These are phyloP conservation scores for Hippoglossus hippoglossus DNA, from an alignment of 2,797 vertebrate genomes.

Conservation along the genomic window DNA sequence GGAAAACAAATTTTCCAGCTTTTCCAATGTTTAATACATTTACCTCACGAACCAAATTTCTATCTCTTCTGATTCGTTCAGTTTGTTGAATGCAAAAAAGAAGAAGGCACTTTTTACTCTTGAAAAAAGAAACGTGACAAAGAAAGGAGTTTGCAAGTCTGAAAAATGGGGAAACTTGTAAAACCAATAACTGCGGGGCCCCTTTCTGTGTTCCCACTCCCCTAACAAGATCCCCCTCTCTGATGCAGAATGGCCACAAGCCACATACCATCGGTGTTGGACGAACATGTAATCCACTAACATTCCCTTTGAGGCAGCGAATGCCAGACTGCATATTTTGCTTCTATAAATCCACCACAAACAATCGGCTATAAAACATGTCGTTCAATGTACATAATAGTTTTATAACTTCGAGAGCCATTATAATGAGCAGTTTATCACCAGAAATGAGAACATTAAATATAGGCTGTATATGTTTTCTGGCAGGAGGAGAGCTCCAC, in stretches of 20 bases:
- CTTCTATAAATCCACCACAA: conserved; percentile 15
- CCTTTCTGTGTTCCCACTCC: not conserved
- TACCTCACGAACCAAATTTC: no score
- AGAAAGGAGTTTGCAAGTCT: not conserved
- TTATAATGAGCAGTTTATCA: conserved; percentile 6
- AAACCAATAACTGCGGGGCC: not conserved
- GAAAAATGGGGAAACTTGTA: not conserved
- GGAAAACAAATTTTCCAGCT: not conserved
- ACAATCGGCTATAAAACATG: conserved; percentile 18
- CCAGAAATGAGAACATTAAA: conserved; percentile 45
- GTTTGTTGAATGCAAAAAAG: conserved; percentile 1
- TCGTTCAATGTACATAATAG: not conserved
- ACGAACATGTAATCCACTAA: conserved; percentile 18
- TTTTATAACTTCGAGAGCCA: conserved; percentile 32
- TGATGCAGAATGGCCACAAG: conserved; percentile 18
- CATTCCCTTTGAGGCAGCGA: conserved; percentile 6
- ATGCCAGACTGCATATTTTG: conserved; percentile 21
- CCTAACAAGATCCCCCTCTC: not conserved
- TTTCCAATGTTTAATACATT: not conserved
- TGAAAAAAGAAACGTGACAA: not conserved
- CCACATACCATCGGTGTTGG: not conserved
- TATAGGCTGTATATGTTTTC: conserved; percentile 26
- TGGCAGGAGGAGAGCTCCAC: conserved; percentile 37
- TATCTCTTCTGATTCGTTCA: not conserved
- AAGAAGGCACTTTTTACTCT: not conserved